These are phyloP conservation scores for Notiomystis cincta DNA, from an alignment of 2,113 vertebrate genomes.

Conservation along the genomic window DNA sequence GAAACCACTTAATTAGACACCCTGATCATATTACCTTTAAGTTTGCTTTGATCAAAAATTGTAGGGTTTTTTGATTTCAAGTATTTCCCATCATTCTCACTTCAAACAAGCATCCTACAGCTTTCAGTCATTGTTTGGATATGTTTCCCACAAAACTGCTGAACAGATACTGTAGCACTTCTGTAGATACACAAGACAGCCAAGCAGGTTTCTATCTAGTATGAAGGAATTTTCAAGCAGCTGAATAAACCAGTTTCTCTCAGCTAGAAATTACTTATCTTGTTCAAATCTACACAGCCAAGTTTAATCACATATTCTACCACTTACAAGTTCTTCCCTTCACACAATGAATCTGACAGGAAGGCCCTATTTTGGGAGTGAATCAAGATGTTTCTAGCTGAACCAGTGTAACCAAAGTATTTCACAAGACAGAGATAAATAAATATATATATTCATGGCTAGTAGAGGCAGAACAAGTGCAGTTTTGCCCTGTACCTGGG, in stretches of 20 bases:
- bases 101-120: not conserved
- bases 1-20: not conserved
- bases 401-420: not conserved
- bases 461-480: not conserved
- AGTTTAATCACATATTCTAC: not conserved
- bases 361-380: not conserved
- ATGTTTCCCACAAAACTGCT: not conserved
- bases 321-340: not conserved
- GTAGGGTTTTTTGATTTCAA: not conserved
- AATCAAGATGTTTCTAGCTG: not conserved
- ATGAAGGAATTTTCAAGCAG: not conserved
- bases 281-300: not conserved
- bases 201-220: not conserved
- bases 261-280: not conserved
- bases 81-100: not conserved
- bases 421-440: not conserved
- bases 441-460: not conserved
- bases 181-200: not conserved
- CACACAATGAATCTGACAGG: not conserved
- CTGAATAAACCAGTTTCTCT: slow-evolving; percentile 7
- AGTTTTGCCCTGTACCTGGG: not conserved
- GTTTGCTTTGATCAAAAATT: not conserved
- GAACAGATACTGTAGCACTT: not conserved
- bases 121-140: not conserved
- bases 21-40: not conserved